Evolutionary conservation across 1,140 invertebrate species (phyloP).

Genomic region (Pachyrhynchus sulphureomaculatus): DNA sequence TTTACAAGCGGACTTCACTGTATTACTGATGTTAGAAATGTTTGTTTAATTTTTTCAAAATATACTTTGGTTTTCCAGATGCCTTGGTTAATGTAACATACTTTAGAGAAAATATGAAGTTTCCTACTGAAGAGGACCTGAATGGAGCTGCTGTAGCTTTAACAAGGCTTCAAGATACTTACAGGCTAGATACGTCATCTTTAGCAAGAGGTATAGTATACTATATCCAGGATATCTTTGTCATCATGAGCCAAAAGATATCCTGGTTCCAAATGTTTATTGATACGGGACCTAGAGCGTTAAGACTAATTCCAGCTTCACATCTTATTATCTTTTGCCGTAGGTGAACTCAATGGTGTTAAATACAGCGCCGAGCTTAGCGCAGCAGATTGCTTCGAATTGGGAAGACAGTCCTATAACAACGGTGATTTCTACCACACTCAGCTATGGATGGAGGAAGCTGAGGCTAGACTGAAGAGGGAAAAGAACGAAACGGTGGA

Average conservation of each 20-base stretch:
- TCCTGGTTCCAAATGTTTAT: too few relatives aligned
- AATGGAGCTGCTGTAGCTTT: slow-evolving; percentile 92
- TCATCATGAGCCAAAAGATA: too few relatives aligned
- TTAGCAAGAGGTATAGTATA: slow-evolving; percentile 73
- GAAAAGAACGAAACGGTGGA: slow-evolving; percentile 71
- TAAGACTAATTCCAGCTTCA: too few relatives aligned
- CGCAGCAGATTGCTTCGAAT: slow-evolving; percentile 95
- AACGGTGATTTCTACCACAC: slow-evolving; percentile 93
- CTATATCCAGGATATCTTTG: too few relatives aligned
- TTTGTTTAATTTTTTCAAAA: too few relatives aligned
- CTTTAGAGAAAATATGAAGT: slow-evolving; percentile 71
- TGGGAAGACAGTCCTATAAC: slow-evolving; percentile 93
- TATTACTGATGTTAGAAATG: too few relatives aligned
- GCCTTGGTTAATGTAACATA: slow-evolving; percentile 75
- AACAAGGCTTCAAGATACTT: slow-evolving; percentile 95
- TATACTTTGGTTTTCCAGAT: slow-evolving; percentile 57
- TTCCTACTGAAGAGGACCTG: slow-evolving; percentile 88
- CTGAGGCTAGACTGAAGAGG: slow-evolving; percentile 67
- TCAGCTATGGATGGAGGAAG: slow-evolving; percentile 93
- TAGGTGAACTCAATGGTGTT: slow-evolving; percentile 78
- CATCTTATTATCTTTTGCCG: too few relatives aligned
- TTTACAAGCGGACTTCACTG: too few relatives aligned
- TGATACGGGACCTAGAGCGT: too few relatives aligned
- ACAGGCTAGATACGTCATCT: slow-evolving; percentile 85
- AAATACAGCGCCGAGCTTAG: slow-evolving; percentile 71